Conservation (phyloP, 2,888 invertebrate species). For the Bombyx huttoni region DNA sequence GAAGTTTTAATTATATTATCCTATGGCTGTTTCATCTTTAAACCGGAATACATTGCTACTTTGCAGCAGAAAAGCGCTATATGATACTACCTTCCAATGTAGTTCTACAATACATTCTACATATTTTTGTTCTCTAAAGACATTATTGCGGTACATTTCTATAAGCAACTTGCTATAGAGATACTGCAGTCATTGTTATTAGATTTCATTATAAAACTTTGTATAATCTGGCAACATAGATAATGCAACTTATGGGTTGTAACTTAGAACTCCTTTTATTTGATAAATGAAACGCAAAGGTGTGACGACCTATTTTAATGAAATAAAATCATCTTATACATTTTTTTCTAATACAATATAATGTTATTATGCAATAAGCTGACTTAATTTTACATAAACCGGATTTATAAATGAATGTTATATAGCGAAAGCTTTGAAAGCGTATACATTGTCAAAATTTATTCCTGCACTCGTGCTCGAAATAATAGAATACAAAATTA, state of each 20-base stretch:
- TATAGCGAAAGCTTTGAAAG: constrained; percentile 61
- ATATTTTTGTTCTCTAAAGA: too few relatives aligned
- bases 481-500: constrained; percentile 41
- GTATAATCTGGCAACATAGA: background rate
- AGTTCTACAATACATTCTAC: too few relatives aligned
- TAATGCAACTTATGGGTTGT: background rate
- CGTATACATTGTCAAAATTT: constrained; percentile 43
- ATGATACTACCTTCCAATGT: too few relatives aligned
- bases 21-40: too few relatives aligned
- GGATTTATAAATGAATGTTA: constrained; percentile 33
- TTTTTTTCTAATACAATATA: constrained; percentile 41
- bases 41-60: too few relatives aligned
- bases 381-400: constrained; percentile 43
- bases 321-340: constrained; percentile 55
- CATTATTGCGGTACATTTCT: too few relatives aligned
- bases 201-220: too few relatives aligned
- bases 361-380: constrained; percentile 58
- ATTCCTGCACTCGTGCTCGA: constrained; percentile 38
- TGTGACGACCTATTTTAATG: constrained; percentile 40
- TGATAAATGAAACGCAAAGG: constrained; percentile 21
- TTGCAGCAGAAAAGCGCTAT: too few relatives aligned
- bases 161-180: too few relatives aligned
- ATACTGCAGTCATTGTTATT: too few relatives aligned
- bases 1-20: too few relatives aligned
- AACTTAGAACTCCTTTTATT: background rate